These are phyloP conservation scores for Alligator sinensis DNA, from an alignment of 2,113 vertebrate species.

Conservation along the genomic window DNA sequence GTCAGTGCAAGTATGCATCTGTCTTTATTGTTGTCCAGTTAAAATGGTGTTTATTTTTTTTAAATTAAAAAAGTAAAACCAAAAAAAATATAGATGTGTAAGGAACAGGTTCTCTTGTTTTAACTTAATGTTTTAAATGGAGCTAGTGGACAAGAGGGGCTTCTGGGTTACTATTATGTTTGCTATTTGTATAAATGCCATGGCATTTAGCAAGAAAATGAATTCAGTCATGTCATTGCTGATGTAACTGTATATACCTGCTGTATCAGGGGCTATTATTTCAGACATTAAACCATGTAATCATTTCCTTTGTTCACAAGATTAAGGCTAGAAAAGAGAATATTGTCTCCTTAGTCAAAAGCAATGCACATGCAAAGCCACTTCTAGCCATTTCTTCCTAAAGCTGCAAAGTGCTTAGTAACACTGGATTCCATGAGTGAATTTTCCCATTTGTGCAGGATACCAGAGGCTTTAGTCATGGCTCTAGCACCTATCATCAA, in stretches of 20 bases:
- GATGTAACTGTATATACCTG: neutral
- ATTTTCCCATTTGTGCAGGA: neutral
- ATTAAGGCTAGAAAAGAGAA: conserved; percentile 16
- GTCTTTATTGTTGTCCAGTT: neutral
- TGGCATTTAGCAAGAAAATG: neutral
- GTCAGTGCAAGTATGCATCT: neutral
- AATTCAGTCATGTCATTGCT: neutral
- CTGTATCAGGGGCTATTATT: conserved; percentile 2
- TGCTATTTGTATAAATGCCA: neutral
- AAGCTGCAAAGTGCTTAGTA: accelerated
- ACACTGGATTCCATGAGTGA: neutral
- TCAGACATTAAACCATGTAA: conserved; percentile 9
- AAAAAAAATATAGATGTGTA: neutral
- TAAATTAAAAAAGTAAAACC: neutral
- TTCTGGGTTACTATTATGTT: neutral
- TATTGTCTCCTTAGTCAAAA: neutral
- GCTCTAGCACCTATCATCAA: neutral
- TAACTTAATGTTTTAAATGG: neutral
- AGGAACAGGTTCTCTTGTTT: neutral
- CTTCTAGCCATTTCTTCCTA: neutral
- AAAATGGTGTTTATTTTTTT: neutral
- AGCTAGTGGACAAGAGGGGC: neutral
- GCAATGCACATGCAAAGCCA: neutral
- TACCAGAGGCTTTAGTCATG: neutral
- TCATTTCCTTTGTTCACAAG: conserved; percentile 30